A percentile compares a stretch with the other conserved stretches of the same genome.
Conservation (phyloP, 2,113 vertebrate genomes). For the Abramis brama region DNA sequence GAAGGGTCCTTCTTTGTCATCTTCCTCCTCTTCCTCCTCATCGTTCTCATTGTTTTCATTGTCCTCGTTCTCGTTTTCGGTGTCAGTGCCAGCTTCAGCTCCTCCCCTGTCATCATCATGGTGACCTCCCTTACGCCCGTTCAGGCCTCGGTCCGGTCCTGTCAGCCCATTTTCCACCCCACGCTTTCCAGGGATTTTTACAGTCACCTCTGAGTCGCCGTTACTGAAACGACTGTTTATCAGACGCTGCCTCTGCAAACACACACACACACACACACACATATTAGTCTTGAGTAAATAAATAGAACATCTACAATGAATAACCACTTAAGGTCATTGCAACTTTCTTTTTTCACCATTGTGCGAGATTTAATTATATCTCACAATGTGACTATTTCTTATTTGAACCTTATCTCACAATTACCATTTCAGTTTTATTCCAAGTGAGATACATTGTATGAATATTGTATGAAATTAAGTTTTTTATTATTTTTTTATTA, state of each 20-base stretch:
- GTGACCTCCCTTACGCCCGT: conserved; percentile 70
- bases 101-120: conserved; percentile 59
- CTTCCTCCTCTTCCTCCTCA: conserved; percentile 90
- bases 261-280: conserved; percentile 10
- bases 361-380: neutral
- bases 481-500: too few species aligned
- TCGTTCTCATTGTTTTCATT: conserved; percentile 89
- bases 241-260: conserved; percentile 89
- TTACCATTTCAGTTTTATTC: neutral
- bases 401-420: neutral
- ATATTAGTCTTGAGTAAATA: neutral
- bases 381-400: neutral
- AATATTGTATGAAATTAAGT: too few species aligned
- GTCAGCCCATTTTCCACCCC: conserved; percentile 87
- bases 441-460: too few species aligned
- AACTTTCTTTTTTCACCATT: neutral
- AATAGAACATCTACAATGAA: neutral
- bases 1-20: conserved; percentile 83
- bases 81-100: conserved; percentile 81
- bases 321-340: neutral
- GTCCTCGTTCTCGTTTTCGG: conserved; percentile 87
- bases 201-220: conserved; percentile 88
- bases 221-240: conserved; percentile 88
- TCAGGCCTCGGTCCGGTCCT: conserved; percentile 74
- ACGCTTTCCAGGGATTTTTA: conserved; percentile 82